phyloP scores from a whole-genome alignment of 2,797 vertebrate species.

The Gorsachius magnificus region DNA sequence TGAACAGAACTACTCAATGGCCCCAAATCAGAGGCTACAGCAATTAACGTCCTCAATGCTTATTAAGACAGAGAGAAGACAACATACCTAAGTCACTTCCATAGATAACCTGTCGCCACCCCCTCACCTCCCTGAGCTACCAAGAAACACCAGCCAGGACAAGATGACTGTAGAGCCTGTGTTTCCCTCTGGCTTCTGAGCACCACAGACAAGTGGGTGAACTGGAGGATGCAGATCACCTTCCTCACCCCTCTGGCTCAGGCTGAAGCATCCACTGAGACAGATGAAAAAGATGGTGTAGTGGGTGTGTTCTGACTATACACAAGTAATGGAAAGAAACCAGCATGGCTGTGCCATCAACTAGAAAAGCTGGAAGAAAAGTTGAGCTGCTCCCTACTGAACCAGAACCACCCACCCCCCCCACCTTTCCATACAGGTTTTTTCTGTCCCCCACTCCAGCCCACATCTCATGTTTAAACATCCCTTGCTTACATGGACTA shows the following conservation, averaged over 20 bases:
- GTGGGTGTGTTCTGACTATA: neutral
- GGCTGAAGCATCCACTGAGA: neutral
- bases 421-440: neutral
- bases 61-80: conserved; percentile 20
- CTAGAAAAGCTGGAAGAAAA: neutral
- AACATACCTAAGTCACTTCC: neutral
- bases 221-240: neutral
- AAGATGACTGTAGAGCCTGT: neutral
- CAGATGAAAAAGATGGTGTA: neutral
- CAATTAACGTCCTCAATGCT: conserved; percentile 37
- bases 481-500: neutral
- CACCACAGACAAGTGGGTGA: neutral
- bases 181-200: neutral
- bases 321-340: neutral
- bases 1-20: neutral
- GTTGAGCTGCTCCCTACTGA: neutral
- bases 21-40: conserved; percentile 8
- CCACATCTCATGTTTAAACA: neutral
- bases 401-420: neutral
- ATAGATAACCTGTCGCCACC: neutral
- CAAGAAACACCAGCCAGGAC: neutral
- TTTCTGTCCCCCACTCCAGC: rapidly evolving
- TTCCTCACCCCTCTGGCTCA: neutral
- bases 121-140: neutral
- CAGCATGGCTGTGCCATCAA: neutral